Percentiles rank a stretch among this genome's conserved stretches.
Evolutionary conservation across 2,113 vertebrate species (phyloP).

Genomic region (Cryptomyrus ogoouensis): DNA sequence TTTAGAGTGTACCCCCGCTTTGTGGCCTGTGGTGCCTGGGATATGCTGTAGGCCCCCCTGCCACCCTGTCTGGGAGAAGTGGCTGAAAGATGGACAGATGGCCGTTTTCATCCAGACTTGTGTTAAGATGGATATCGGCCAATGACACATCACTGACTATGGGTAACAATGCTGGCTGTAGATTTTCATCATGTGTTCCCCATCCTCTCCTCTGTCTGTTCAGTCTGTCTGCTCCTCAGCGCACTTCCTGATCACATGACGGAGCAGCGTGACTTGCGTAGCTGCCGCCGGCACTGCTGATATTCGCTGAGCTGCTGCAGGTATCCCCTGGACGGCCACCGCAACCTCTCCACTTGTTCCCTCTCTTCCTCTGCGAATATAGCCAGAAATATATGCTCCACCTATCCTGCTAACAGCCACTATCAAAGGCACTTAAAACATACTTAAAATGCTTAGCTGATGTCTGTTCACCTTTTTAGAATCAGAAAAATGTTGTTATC

Average conservation of each 20-base stretch:
- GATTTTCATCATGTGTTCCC: not conserved
- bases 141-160: not conserved
- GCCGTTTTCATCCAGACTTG: not conserved
- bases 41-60: not conserved
- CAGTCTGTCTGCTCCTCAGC: not conserved
- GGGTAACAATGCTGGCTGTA: not conserved
- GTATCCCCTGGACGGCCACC: conserved; percentile 88
- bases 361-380: conserved; percentile 77
- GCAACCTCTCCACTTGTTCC: conserved; percentile 81
- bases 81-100: not conserved
- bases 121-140: not conserved
- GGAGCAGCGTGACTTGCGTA: conserved; percentile 78
- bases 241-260: conserved; percentile 71
- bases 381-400: not conserved
- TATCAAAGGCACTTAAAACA: not conserved
- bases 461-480: not conserved
- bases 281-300: conserved; percentile 80
- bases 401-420: not conserved
- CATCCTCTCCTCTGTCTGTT: not conserved
- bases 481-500: not conserved
- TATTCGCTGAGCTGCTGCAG: conserved; percentile 92
- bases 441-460: not conserved
- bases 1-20: not conserved
- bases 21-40: not conserved
- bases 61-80: not conserved